Conservation (phyloP, 2,888 invertebrate species). For the Agonopterix alstromeriana region DNA sequence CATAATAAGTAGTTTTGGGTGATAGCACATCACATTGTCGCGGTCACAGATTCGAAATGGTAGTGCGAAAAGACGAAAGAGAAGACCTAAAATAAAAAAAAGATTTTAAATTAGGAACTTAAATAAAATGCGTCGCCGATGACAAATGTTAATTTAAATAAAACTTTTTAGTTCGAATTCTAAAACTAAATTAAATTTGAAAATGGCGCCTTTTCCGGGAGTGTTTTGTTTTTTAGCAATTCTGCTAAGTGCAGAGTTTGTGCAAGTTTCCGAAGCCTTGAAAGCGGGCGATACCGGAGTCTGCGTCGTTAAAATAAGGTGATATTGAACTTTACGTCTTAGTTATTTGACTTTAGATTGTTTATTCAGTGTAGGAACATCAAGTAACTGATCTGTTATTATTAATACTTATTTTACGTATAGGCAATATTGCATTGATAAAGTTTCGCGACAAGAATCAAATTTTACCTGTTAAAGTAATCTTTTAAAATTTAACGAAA, state of each 20-base stretch:
- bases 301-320: slow-evolving; percentile 36
- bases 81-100: slow-evolving; percentile 1
- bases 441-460: no score
- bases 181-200: neutral
- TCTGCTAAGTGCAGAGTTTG: slow-evolving; percentile 3
- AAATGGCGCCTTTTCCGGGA: neutral
- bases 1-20: slow-evolving; percentile 27
- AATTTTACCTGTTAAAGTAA: no score
- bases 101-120: neutral
- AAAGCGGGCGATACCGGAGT: slow-evolving; percentile 30
- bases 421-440: no score
- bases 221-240: neutral
- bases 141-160: neutral
- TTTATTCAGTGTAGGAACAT: no score
- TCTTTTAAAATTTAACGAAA: no score
- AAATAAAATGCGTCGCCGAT: no score
- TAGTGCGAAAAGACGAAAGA: slow-evolving; percentile 13
- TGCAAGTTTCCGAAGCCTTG: slow-evolving; percentile 15
- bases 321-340: neutral
- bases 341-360: no score
- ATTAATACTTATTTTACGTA: no score
- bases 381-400: no score
- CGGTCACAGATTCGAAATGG: slow-evolving; percentile 21
- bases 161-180: neutral
- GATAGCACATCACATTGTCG: slow-evolving; percentile 28